These are phyloP conservation scores for Chromoteleia sp. DNA, from an alignment of 2,888 invertebrate genomes.

Conservation along the genomic window DNA sequence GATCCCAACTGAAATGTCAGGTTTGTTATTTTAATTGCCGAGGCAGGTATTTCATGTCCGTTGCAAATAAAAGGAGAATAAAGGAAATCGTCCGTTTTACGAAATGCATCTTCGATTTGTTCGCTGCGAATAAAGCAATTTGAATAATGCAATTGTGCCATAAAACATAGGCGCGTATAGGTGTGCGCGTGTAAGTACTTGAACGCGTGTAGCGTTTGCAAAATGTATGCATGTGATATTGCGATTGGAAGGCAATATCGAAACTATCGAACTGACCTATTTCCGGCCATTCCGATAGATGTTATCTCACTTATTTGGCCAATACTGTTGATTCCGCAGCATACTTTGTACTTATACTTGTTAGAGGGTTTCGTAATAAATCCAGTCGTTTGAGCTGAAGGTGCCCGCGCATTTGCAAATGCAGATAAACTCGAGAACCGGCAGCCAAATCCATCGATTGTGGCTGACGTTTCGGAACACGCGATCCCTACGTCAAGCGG, in stretches of 20 bases:
- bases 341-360: slow-evolving; percentile 53
- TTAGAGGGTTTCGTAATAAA: slow-evolving; percentile 53
- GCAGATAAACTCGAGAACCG: slow-evolving; percentile 28
- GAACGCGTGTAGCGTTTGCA: neutral
- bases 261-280: slow-evolving; percentile 52
- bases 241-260: slow-evolving; percentile 55
- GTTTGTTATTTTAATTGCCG: too few relatives aligned
- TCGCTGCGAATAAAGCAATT: slow-evolving; percentile 23
- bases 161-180: slow-evolving; percentile 2
- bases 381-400: slow-evolving; percentile 30
- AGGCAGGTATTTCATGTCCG: slow-evolving; percentile 2
- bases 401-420: slow-evolving; percentile 30
- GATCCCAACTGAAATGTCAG: too few relatives aligned
- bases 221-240: slow-evolving; percentile 5
- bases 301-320: slow-evolving; percentile 55
- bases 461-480: slow-evolving; percentile 33
- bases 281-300: slow-evolving; percentile 54
- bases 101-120: slow-evolving; percentile 22
- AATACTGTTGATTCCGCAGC: slow-evolving; percentile 52
- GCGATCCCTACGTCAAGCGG: slow-evolving; percentile 23
- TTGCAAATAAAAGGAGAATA: slow-evolving; percentile 16
- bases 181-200: neutral
- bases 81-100: slow-evolving; percentile 15
- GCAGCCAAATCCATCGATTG: slow-evolving; percentile 50
- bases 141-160: slow-evolving; percentile 27